Evolutionary conservation across 2,888 invertebrate species (phyloP), one percentile per base, ranked within the genome.

Genomic region (Plutella xylostella): DNA sequence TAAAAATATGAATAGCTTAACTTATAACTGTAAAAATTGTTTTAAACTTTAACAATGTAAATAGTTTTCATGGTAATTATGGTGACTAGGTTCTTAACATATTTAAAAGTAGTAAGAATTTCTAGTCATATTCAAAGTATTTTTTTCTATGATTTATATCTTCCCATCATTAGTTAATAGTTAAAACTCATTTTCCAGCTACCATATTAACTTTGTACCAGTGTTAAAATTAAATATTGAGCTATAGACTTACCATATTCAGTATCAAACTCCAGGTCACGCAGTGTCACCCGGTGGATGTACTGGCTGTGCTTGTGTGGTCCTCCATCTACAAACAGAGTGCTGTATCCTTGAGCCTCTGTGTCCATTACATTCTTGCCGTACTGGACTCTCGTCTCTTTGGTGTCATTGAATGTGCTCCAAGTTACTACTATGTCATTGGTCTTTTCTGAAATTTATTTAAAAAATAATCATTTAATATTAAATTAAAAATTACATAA

Each of bases 341-440:
- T 84, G 15, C 88, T 80, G 45, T 60, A 64, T 4, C 94, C 94
- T 11, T 48, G 51, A 0, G 86, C 87, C 42, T 65, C 75, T 35
- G 85, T 63, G 50, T 87, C 69, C 58, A 90, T 78, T n/a, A 85
- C 85, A 4, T 72, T 75, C 49, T 87, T 86, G 1, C 94, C 93
- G 65, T 91, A 94, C 66, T 92, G 89, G 19, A 93, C 94, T 22
- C 89, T 58, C 0, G 92, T 91, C 48, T 86, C 80, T 12, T 75
- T 56, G 0, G 92, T 89, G 54, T 89, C 75, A 61, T 89, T 87
- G 61, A 87, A 87, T 9, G 95, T 95, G 2, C 90, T 90, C 94
- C 95, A 95, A 52, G 94, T 94, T 22, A 93, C 89, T 21, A 91
- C 88, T 52, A 94, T 89, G 58, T 92, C 89, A 51, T 84, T 86